Percentiles rank a stretch among this genome's conserved stretches.
phyloP scores from a whole-genome alignment of 2,888 invertebrate genomes.

The Drosophila conformis region DNA sequence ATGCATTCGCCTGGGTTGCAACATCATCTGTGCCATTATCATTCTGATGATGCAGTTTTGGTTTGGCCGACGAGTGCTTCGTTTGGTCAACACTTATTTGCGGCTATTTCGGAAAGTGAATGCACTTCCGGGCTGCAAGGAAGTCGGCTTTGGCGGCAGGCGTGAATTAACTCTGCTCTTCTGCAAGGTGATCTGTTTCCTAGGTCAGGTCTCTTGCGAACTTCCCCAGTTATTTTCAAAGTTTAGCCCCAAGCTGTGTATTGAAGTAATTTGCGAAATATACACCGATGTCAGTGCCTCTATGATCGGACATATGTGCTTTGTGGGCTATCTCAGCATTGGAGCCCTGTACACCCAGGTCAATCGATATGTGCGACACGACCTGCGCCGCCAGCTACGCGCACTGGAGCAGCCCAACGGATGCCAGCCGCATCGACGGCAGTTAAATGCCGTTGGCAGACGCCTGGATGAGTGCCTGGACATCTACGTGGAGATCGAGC shows the following conservation, averaged over 20 bases:
- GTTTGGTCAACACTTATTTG: conserved; percentile 45
- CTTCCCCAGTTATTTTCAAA: not conserved
- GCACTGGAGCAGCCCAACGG: conserved; percentile 26
- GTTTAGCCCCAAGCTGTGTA: not conserved
- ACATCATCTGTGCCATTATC: conserved; percentile 9
- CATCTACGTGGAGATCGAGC: conserved; percentile 57
- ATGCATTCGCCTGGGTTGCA: conserved; percentile 20
- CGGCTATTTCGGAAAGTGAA: conserved; percentile 40
- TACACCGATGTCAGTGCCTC: conserved; percentile 14
- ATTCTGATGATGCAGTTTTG: conserved; percentile 45
- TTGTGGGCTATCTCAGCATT: conserved; percentile 58
- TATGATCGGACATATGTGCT: conserved; percentile 51
- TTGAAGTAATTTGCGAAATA: conserved; percentile 3
- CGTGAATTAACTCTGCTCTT: conserved; percentile 47
- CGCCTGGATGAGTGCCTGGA: conserved; percentile 49
- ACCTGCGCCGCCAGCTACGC: conserved; percentile 42
- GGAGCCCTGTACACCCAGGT: conserved; percentile 51
- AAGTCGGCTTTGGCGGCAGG: conserved; percentile 39
- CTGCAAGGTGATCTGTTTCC: conserved; percentile 31
- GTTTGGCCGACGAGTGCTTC: conserved; percentile 31
- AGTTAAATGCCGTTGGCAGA: conserved; percentile 27
- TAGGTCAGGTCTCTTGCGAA: conserved; percentile 34
- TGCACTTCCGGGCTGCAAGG: conserved; percentile 13
- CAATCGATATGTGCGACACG: conserved; percentile 51
- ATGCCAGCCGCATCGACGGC: not conserved